Conservation (phyloP, 2,797 vertebrate genomes). For the Helicolenus hilgendorfi region DNA sequence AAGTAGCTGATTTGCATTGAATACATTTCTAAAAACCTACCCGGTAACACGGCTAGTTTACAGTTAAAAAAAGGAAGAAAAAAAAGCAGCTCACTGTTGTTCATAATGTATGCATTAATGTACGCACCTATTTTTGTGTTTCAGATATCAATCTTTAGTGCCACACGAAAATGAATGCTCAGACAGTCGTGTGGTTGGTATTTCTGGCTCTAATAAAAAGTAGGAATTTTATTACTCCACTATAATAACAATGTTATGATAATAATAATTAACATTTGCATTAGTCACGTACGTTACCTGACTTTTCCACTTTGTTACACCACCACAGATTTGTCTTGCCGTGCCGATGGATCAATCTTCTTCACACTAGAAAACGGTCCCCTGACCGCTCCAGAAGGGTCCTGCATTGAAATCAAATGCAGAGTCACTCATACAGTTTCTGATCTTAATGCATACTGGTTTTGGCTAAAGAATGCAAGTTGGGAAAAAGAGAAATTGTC, state of each 20-base stretch:
- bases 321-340: conserved; percentile 3
- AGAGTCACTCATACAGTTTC: fast-evolving
- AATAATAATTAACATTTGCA: background rate
- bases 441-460: fast-evolving
- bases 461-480: conserved; percentile 74
- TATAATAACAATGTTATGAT: background rate
- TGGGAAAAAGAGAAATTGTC: fast-evolving
- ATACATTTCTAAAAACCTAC: background rate
- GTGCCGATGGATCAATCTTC: fast-evolving
- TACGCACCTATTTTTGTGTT: conserved; percentile 1
- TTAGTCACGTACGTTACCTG: background rate
- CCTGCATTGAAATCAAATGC: conserved; percentile 78
- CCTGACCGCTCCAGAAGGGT: conserved; percentile 59
- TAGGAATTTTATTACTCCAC: conserved; percentile 26
- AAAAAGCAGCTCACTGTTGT: background rate
- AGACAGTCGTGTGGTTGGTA: background rate
- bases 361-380: fast-evolving
- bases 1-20: background rate
- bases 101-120: fast-evolving
- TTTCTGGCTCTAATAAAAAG: conserved; percentile 43
- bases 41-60: background rate
- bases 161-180: conserved; percentile 19
- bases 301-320: conserved; percentile 3
- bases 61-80: background rate
- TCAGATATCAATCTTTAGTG: conserved; percentile 7